Base-by-base conservation (phyloP, 2,888 invertebrate genomes). In the Brachypalpus laphriformis region DNA sequence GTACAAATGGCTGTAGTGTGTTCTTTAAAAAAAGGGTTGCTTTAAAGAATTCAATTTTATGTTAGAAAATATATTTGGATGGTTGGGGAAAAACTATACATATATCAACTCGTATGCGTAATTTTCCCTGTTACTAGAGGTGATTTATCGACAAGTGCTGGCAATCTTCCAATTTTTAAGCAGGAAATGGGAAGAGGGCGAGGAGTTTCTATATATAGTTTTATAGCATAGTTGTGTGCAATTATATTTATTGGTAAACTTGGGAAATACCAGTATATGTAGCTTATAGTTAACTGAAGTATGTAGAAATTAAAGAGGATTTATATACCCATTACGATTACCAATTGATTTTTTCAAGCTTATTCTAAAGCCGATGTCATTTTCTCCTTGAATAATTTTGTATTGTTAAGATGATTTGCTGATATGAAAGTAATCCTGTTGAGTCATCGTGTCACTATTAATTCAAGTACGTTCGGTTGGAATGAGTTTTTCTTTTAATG, bases 101-200 rank as follows among this genome's bases (percentile, higher is more conserved):
- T n/a, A 28, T 8, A 49, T 51, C 3, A 18, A 70, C 81, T 68
- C 18, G 81, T 82, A 82, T 82, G 59, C 82, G 57, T 71, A 47
- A 66, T 70, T 57, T 22, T 45, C n/a, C 11, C 22, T 9, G 1
- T 22, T 28, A 28, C 28, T 28, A 57, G 11, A 37, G 40, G 40
- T 57, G 56, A 63, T 63, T 74, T 63, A 63, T 63, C 42, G 63
- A 54, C 14, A 25, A 47, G 47, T n/a, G 65, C 47, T 75, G 75
- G 65, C 75, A 75, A 65, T 34, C 18, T 20, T 45, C 74, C 75
- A 75, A 65, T 56, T 54, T 49, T 22, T 6, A 37, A 45, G 11
- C 9, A 11, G 9, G 4, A 14, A 28, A 25, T 11, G 5, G 11
- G 14, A 25, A 37, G 16, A 18, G 25, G 3, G 20, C 28, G 11